phyloP scores from a whole-genome alignment of 2,113 vertebrate genomes.

The Piprites chloris region DNA sequence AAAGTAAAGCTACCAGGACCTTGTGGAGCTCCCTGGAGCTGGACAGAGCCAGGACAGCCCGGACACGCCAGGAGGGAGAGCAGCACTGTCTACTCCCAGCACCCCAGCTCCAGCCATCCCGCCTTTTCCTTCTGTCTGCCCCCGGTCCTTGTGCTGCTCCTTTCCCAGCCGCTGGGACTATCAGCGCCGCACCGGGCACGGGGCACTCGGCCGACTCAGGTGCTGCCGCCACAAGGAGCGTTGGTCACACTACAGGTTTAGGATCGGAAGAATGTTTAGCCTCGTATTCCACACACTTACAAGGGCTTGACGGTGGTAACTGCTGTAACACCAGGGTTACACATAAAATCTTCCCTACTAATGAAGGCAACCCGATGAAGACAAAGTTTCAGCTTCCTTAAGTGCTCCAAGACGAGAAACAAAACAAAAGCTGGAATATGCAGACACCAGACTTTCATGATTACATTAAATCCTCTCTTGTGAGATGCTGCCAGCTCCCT shows the following conservation, averaged over 20 bases:
- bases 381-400: neutral
- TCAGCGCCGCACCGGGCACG: neutral
- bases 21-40: neutral
- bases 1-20: neutral
- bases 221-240: slow-evolving; percentile 38
- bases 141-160: neutral
- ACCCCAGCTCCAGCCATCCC: neutral
- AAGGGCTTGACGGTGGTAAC: neutral
- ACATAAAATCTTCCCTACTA: neutral
- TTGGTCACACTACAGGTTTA: neutral
- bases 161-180: neutral
- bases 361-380: neutral
- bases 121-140: neutral
- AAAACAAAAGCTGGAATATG: neutral
- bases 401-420: neutral
- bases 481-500: slow-evolving; percentile 66
- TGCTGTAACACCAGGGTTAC: fast-evolving
- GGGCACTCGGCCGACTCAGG: neutral
- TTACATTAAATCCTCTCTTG: slow-evolving; percentile 61
- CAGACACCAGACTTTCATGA: neutral
- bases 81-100: neutral
- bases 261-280: fast-evolving
- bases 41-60: neutral
- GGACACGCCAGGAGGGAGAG: neutral
- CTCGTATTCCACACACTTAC: fast-evolving